Evolutionary conservation across 2,888 invertebrate genomes (phyloP), one percentile per base, ranked within the genome.

Genomic region (Coecobrya sp.): DNA sequence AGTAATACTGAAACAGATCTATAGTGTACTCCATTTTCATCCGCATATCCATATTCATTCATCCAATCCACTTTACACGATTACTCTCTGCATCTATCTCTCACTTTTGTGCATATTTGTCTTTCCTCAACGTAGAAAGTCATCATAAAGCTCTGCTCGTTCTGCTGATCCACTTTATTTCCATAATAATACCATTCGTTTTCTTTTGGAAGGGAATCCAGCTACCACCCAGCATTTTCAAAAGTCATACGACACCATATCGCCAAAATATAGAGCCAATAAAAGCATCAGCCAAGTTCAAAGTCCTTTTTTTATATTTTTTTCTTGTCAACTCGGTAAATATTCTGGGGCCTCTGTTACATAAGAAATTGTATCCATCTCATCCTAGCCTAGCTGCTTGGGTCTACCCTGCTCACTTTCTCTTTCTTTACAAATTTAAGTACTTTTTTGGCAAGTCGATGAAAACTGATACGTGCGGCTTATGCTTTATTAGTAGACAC

Each of bases 241-340:
- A 4, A 59, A 59, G 59, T 59, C 59, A 59, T 59, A 59, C n/a
- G n/a, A 59, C 19, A 59, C n/a, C 7, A 59, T 19, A n/a, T 36
- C 36, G 16, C 59, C 59, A 65, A 65, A 65, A 27, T 65, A 65
- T 70, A 70, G 36, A n/a, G 70, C 70, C 70, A 70, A 70, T 70
- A 70, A 70, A 65, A 36, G 70, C 30, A 22, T 45, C 49, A 76
- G 76, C 76, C 76, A 76, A 76, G 76, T 49, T 76, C 76, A 76
- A 45, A 76, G 76, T n/a, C 73, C 42, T n/a, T 68, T 68, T 27
- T 36, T 10, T 68, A 16, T 25, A 11, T 55, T 11, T 22, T 22
- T 8, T 59, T 22, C 16, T 36, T 30, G 16, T 27, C 68, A 68
- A 16, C n/a, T 10, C 4, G 0, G 68, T 10, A 16, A 68, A 68